Conservation (phyloP, 1,140 invertebrate genomes). For the Bombus terrestris region DNA sequence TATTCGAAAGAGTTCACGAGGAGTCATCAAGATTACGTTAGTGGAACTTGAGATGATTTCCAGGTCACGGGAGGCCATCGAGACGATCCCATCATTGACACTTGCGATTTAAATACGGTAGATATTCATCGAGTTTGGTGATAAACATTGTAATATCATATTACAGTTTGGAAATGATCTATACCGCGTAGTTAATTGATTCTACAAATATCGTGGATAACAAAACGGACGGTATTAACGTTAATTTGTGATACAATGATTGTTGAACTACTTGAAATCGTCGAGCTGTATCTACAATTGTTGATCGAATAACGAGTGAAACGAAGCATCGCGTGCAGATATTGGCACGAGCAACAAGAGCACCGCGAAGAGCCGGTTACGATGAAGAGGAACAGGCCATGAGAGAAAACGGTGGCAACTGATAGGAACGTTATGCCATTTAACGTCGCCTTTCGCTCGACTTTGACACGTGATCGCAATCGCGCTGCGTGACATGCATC, state of each 20-base stretch:
- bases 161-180: background rate
- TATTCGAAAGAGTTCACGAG: background rate
- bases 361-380: background rate
- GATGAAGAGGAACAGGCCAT: background rate
- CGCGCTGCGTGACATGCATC: slow-evolving; percentile 53
- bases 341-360: background rate
- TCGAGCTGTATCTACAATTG: background rate
- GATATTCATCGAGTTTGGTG: background rate
- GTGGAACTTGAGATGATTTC: background rate
- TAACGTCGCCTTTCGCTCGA: slow-evolving; percentile 50
- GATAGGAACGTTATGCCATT: slow-evolving; percentile 52
- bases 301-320: background rate
- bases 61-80: background rate
- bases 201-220: background rate
- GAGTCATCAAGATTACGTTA: fast-evolving
- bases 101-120: too few species aligned
- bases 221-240: background rate
- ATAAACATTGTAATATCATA: background rate
- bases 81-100: background rate
- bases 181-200: background rate
- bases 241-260: background rate
- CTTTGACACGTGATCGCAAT: slow-evolving; percentile 56
- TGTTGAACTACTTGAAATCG: background rate
- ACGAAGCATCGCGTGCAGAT: background rate
- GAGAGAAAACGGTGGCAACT: background rate